Evolutionary conservation across 2,797 vertebrate species (phyloP).

Genomic region (Cirrhinus mrigala): DNA sequence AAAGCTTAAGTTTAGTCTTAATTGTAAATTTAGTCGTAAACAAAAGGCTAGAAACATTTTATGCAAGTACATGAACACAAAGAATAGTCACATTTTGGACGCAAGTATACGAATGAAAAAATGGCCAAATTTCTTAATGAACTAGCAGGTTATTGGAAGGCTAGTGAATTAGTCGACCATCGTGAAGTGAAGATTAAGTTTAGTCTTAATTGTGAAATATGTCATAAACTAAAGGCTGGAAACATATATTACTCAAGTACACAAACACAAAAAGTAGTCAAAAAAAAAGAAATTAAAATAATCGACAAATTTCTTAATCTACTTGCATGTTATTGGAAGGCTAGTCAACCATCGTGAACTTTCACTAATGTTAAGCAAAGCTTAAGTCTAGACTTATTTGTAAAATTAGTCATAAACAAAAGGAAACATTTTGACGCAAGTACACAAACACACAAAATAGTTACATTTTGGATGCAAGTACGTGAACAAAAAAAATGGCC

Average conservation of each 20-base stretch:
- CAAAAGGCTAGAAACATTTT: not conserved
- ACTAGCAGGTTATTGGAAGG: not conserved
- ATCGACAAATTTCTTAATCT: not conserved
- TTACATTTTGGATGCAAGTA: not conserved
- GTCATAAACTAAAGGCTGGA: not conserved
- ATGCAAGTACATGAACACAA: not conserved
- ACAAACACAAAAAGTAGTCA: no score
- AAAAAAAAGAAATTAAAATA: not conserved
- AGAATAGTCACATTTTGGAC: not conserved
- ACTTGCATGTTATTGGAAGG: not conserved
- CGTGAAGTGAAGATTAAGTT: not conserved
- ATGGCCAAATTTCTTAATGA: no score
- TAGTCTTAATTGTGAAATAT: not conserved
- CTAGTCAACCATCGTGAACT: not conserved
- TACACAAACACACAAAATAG: not conserved
- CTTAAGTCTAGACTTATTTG: not conserved
- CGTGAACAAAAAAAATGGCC: not conserved
- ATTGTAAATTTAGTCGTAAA: not conserved
- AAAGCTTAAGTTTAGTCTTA: not conserved
- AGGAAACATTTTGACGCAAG: not conserved
- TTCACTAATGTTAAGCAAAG: no score
- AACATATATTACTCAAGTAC: no score
- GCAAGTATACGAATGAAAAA: not conserved
- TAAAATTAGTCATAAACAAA: not conserved
- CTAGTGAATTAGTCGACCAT: not conserved